These are phyloP conservation scores for Tragelaphus imberbis DNA, from an alignment of 2,113 vertebrate genomes.

Conservation along the genomic window DNA sequence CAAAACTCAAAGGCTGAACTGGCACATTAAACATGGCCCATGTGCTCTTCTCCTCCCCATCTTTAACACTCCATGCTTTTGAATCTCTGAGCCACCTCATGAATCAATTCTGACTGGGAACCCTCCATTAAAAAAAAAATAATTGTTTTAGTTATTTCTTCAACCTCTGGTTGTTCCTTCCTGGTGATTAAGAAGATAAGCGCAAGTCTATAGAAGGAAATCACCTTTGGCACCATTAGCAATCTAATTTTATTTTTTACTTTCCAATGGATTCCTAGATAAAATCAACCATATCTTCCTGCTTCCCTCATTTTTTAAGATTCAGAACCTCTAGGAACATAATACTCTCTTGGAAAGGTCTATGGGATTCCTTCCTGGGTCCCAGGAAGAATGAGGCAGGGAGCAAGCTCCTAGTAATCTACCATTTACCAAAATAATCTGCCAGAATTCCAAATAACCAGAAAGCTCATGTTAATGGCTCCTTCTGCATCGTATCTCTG, in stretches of 20 bases:
- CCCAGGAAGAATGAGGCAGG: neutral
- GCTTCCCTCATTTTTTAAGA: neutral
- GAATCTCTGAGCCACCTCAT: neutral
- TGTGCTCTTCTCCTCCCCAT: no score
- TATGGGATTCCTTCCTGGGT: neutral
- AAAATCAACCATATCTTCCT: neutral
- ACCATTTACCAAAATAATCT: neutral
- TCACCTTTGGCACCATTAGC: neutral
- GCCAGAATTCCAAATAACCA: slow-evolving; percentile 12
- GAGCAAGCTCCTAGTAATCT: neutral
- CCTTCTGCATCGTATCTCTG: neutral
- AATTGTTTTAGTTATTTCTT: neutral
- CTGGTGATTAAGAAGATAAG: neutral
- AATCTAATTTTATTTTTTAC: neutral
- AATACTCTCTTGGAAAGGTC: neutral
- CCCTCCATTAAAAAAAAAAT: neutral
- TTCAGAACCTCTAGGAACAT: neutral
- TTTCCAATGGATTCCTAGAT: neutral
- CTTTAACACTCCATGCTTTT: neutral
- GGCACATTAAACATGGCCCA: neutral
- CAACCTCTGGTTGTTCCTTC: neutral
- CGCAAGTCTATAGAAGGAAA: neutral
- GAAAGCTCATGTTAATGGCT: neutral
- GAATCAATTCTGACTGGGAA: neutral
- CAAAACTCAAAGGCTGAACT: neutral